These are phyloP conservation scores for Priocnemis perturbator DNA, from an alignment of 2,888 invertebrate species.

Conservation along the genomic window DNA sequence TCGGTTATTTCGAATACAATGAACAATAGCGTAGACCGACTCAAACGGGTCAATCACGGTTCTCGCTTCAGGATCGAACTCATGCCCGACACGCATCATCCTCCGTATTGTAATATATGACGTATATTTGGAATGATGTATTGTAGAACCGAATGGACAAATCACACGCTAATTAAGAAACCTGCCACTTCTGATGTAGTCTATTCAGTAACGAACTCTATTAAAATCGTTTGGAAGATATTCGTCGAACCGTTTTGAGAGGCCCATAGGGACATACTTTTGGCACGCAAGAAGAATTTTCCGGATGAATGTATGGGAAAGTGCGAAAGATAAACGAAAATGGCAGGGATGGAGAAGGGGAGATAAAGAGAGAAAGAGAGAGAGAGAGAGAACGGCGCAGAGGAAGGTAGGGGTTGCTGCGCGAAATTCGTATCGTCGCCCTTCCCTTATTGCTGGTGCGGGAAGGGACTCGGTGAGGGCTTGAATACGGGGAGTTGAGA, in stretches of 20 bases:
- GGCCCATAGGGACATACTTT: slow-evolving; percentile 42
- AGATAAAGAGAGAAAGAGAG: slow-evolving; percentile 16
- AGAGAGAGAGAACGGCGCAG: slow-evolving; percentile 10
- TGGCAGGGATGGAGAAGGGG: slow-evolving; percentile 6
- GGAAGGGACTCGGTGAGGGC: slow-evolving; percentile 39
- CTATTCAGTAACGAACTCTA: no score
- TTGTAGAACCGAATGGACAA: no score
- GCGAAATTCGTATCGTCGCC: slow-evolving; percentile 27
- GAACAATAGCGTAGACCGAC: slow-evolving; percentile 64
- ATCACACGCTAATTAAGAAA: no score
- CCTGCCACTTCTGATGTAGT: no score
- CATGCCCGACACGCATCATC: slow-evolving; percentile 18
- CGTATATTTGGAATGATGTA: no score
- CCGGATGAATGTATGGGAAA: slow-evolving; percentile 29
- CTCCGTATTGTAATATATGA: slow-evolving; percentile 7
- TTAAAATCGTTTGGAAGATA: background rate
- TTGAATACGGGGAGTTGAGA: slow-evolving; percentile 33
- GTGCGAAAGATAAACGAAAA: slow-evolving; percentile 10
- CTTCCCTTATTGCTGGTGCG: slow-evolving; percentile 47
- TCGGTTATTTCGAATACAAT: slow-evolving; percentile 39
- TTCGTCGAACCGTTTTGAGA: no score
- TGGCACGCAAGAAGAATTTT: slow-evolving; percentile 33
- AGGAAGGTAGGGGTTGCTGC: slow-evolving; percentile 11
- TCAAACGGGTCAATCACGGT: slow-evolving; percentile 66
- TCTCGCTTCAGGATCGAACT: slow-evolving; percentile 49